Percentiles rank a stretch among this genome's conserved stretches.
Evolutionary conservation across 2,888 invertebrate genomes (phyloP).

Genomic region (Lepidochrysops patricia): DNA sequence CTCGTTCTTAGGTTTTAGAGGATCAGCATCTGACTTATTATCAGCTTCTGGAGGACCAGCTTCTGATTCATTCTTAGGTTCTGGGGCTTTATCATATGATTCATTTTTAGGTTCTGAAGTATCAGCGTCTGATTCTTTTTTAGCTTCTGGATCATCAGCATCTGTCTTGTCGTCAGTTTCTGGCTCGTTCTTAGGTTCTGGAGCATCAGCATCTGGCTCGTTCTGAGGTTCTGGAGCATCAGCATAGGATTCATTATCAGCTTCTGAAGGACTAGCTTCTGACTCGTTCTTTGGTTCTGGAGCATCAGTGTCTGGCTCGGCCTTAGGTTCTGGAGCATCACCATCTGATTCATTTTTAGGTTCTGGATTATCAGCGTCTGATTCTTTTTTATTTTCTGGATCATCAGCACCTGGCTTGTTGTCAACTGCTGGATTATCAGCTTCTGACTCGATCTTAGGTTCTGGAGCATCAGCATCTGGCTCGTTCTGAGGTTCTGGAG

Average conservation of each 20-base stretch:
- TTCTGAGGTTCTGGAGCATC: not conserved
- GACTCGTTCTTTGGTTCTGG: not conserved
- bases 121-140: not conserved
- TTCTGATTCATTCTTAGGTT: no score
- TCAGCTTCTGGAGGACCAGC: no score
- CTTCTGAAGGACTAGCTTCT: not conserved
- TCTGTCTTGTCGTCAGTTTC: not conserved
- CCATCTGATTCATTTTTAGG: not conserved
- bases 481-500: not conserved
- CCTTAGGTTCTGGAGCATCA: not conserved
- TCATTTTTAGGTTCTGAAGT: no score
- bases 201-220: not conserved
- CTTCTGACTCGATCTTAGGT: not conserved
- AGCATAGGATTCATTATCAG: not conserved
- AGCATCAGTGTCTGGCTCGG: not conserved
- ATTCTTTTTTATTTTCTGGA: not conserved
- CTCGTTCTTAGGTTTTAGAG: no score
- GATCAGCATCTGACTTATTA: no score
- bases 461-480: not conserved
- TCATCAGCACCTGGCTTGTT: not conserved
- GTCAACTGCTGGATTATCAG: not conserved
- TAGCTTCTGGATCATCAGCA: not conserved
- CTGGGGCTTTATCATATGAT: no score
- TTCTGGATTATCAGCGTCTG: not conserved
- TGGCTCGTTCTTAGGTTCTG: not conserved